Evolutionary conservation across 35 echinoderm and acorn worm species (phyloP).

Genomic region (Lytechinus pictus): DNA sequence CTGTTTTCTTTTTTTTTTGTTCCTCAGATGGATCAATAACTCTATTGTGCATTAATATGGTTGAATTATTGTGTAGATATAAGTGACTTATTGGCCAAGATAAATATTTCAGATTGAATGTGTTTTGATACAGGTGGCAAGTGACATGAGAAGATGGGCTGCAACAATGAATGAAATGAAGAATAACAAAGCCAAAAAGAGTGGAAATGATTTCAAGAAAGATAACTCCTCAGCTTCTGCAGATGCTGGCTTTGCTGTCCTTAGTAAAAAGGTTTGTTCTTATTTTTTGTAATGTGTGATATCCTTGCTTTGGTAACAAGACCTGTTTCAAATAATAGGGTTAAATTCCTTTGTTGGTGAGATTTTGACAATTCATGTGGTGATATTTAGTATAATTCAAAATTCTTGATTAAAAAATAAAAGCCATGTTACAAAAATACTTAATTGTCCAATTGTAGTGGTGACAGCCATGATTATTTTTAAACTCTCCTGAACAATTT

Average conservation of each 20-base stretch:
- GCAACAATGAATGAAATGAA: slow-evolving; percentile 85
- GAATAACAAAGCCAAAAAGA: slow-evolving; percentile 54
- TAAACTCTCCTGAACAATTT: no score
- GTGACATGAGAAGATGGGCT: slow-evolving; percentile 98
- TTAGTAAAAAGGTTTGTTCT: slow-evolving; percentile 73
- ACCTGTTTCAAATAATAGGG: no score
- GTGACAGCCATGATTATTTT: no score
- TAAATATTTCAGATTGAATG: not conserved
- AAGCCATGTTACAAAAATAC: no score
- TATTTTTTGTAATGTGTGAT: not conserved
- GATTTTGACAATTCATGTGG: no score
- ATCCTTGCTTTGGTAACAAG: no score
- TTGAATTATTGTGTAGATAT: not conserved
- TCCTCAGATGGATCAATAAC: not conserved
- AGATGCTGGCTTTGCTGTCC: slow-evolving; percentile 96
- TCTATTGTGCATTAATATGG: not conserved
- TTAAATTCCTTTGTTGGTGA: no score
- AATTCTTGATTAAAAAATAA: no score
- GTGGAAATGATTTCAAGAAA: not conserved
- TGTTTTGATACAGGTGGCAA: slow-evolving; percentile 74
- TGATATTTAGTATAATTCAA: no score
- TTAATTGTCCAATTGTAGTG: no score
- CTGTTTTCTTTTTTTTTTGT: not conserved
- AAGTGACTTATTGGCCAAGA: not conserved
- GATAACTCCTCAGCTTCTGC: slow-evolving; percentile 63